Base-by-base conservation (phyloP, 2,797 vertebrate genomes). In the Dendrocincla fuliginosa region DNA sequence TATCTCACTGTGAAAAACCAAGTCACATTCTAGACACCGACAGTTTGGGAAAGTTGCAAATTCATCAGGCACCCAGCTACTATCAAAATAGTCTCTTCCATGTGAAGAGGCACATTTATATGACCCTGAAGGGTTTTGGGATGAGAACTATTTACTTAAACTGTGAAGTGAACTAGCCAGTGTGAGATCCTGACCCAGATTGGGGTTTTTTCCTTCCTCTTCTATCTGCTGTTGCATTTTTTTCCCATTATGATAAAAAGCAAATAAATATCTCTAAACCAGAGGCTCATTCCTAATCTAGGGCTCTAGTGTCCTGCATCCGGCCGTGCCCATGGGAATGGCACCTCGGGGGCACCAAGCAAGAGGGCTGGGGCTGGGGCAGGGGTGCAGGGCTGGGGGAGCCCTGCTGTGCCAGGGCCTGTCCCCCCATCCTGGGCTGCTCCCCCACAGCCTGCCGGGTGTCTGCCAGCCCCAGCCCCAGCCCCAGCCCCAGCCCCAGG, bases 121-220 rank as follows among this genome's bases (percentile, higher is more conserved):
- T 95, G 96, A 97, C 95, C 95, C 95, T 92, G 95, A 97, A 96
- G 94, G 97, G 95, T 92, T 95, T 96, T 85, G 90, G 92, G 96
- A 97, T 97, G 96, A 97, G 96, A 98, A 97, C 87, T 98, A 97
- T 98, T 98, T 97, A 97, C 97, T 97, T 98, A 97, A 97, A 97
- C 95, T 94, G 93, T 68, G 94, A 96, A 96, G 93, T 97, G 97
- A 97, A 97, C 95, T 97, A 97, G 90, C 95, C 95, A 96, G 95
- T 97, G 97, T 98, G 97, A 97, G 97, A 97, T 94, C 89, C 94
- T 97, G 96, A 97, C 97, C 97, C 93, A 96, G 94, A 96, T 89
- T 77, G 93, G 81, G 9, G 1, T 70, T 90, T 96, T 93, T 92
- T 42, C 89, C 89, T 96, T 94, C 93, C 85, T 96, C 65, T 89